Conservation (phyloP, 1,140 invertebrate genomes). For the Chymomyza costata region DNA sequence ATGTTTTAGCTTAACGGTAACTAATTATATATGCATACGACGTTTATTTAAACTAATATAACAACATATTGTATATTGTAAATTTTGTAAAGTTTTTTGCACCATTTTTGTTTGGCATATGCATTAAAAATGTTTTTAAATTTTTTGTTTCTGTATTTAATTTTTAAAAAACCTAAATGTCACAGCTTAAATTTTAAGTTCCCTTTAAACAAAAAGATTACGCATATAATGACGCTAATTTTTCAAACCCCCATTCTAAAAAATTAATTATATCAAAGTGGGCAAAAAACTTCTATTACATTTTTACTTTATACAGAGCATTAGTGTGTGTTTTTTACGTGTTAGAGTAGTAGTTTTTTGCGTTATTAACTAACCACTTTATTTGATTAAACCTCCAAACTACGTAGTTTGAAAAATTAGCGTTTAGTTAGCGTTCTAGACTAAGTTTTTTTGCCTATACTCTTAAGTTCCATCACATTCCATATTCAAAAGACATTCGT, state of each 20-base stretch:
- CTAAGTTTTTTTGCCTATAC: conserved; percentile 28
- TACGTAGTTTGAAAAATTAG: conserved; percentile 47
- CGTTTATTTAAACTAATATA: conserved; percentile 21
- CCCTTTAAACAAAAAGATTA: conserved; percentile 12
- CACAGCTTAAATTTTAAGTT: conserved; percentile 32
- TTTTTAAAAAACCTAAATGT: not conserved
- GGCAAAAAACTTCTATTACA: conserved; percentile 69
- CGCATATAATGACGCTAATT: conserved; percentile 52
- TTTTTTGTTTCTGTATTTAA: conserved; percentile 2
- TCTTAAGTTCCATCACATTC: conserved; percentile 59
- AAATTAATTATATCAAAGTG: conserved; percentile 22
- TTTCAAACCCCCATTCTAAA: conserved; percentile 40
- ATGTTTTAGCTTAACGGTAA: conserved; percentile 47
- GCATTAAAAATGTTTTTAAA: conserved; percentile 1
- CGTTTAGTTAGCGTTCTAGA: conserved; percentile 6
- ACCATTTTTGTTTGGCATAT: conserved; percentile 36
- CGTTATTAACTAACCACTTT: conserved; percentile 35
- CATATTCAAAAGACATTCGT: conserved; percentile 36
- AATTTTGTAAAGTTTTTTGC: conserved; percentile 73
- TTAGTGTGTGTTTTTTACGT: conserved; percentile 24
- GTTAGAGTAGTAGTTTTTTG: conserved; percentile 58
- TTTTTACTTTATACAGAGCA: conserved; percentile 39
- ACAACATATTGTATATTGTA: conserved; percentile 49
- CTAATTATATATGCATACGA: conserved; percentile 39
- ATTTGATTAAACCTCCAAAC: too few relatives aligned